These are phyloP conservation scores for Chrysina gloriosa DNA, from an alignment of 2,888 invertebrate genomes.

Conservation along the genomic window DNA sequence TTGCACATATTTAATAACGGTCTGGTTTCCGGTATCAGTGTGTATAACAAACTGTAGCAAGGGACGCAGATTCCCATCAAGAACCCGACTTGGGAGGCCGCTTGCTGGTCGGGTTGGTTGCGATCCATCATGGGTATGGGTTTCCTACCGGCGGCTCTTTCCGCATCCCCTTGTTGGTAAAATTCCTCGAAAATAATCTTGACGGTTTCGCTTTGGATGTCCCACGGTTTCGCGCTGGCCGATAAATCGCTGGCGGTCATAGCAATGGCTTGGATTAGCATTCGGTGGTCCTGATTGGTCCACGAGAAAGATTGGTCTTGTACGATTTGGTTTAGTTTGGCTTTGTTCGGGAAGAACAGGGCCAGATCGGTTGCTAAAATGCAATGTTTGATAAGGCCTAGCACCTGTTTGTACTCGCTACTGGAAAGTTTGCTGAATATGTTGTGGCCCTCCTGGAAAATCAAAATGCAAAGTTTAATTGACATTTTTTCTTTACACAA, in stretches of 20 bases:
- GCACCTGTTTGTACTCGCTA: conserved; percentile 80
- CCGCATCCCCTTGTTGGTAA: conserved; percentile 74
- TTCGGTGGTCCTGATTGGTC: conserved; percentile 74
- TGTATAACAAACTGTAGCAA: conserved; percentile 77
- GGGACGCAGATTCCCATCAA: conserved; percentile 84
- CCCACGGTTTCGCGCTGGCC: conserved; percentile 88
- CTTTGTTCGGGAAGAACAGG: conserved; percentile 82
- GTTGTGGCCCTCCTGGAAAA: conserved; percentile 84
- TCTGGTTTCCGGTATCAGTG: conserved; percentile 77
- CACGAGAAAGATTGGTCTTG: conserved; percentile 73
- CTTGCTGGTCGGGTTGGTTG: conserved; percentile 77
- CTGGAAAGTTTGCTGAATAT: conserved; percentile 80
- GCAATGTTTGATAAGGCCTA: conserved; percentile 82
- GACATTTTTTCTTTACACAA: background rate
- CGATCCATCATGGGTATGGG: conserved; percentile 81
- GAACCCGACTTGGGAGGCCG: conserved; percentile 85
- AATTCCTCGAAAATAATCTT: conserved; percentile 85
- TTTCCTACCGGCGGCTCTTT: conserved; percentile 68
- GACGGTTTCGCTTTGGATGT: conserved; percentile 82
- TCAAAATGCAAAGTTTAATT: no score
- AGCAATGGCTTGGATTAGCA: conserved; percentile 78
- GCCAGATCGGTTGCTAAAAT: conserved; percentile 89
- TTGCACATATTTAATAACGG: conserved; percentile 77
- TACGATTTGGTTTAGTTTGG: conserved; percentile 69
- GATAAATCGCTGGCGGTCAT: conserved; percentile 90